Evolutionary conservation across 2,797 vertebrate genomes (phyloP), one percentile per base, ranked within the genome.

Genomic region (Enteromius fasciolatus): DNA sequence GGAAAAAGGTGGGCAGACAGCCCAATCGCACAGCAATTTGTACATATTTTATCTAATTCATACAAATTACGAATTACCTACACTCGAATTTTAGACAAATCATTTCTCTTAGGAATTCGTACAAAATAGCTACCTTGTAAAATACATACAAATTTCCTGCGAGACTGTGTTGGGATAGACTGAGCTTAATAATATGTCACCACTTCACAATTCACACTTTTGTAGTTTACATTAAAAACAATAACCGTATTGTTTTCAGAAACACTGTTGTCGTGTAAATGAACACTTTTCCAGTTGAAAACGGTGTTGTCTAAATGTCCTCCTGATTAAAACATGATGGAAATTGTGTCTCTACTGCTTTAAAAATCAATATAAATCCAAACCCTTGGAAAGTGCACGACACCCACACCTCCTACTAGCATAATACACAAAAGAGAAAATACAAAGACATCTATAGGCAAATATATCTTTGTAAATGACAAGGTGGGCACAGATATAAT

Each of bases 401-500:
- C 33, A 69, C 11, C 50, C 3, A 31, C 14, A 44, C 39, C 11
- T n/a, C 31, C 18, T 63, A 59, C 23, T 59, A 44, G 44, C 50
- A 48, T n/a, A 14, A 64, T 48, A n/a, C 25, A 64, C 39, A 39
- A 68, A 57, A 18, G 31, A 79, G 15, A 57, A n/a, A 57, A 66
- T 54, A 39, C 33, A 57, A 79, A 69, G 50, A 44, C 36, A 41
- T 2, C n/a, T 15, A 25, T 75, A 54, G 33, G 31, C n/a, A 81
- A 41, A 52, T 75, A 11, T 41, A 39, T 66, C 31, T 12, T 63
- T 48, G 28, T 63, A 17, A 64, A 20, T 15, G 44, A 54, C 20
- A 33, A 39, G 20, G 17, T 81, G 41, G n/a, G 39, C 78, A 33
- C 10, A 73, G 68, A 50, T 81, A 73, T 36, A 46, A 50, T 39